Percentiles rank a stretch among this genome's conserved stretches.
phyloP scores from a whole-genome alignment of 2,797 vertebrate species.

The Pelobates cultripes region DNA sequence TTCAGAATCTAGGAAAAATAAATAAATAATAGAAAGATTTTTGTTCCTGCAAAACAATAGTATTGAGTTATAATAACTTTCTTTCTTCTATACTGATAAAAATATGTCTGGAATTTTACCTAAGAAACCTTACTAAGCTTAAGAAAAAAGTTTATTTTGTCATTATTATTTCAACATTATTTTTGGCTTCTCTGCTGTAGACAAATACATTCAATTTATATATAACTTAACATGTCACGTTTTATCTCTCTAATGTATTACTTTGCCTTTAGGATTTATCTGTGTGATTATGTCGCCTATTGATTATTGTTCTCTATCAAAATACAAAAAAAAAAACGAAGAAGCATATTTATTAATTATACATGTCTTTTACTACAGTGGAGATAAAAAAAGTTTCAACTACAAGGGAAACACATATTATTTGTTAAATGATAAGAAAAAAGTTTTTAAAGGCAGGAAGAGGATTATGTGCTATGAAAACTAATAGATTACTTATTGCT shows the following conservation, averaged over 20 bases:
- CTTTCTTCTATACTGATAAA: not conserved
- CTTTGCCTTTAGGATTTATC: conserved; percentile 50
- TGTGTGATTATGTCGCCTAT: conserved; percentile 40
- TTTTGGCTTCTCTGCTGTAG: conserved; percentile 13
- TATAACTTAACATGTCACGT: conserved; percentile 38
- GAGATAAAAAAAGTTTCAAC: conserved; percentile 39
- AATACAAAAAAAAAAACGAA: conserved; percentile 7
- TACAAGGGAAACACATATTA: not conserved
- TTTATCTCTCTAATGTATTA: conserved; percentile 51
- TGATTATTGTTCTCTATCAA: conserved; percentile 50
- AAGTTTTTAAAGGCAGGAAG: not conserved
- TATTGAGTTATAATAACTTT: not conserved
- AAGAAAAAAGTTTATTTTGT: conserved; percentile 14
- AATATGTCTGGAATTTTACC: not conserved
- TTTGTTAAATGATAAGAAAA: conserved; percentile 39
- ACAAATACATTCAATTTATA: conserved; percentile 44
- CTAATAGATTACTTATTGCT: conserved; percentile 41
- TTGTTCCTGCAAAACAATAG: not conserved
- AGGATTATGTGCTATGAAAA: conserved; percentile 19
- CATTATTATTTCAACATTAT: conserved; percentile 22
- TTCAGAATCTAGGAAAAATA: not conserved
- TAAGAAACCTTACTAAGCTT: not conserved
- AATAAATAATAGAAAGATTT: too few species aligned
- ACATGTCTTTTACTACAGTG: not conserved
- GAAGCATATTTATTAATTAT: conserved; percentile 43